Evolutionary conservation across 53 echinoderm and acorn worm genomes (phyloP), one percentile per base, ranked within the genome.

Genomic region (Luidia sarsii): DNA sequence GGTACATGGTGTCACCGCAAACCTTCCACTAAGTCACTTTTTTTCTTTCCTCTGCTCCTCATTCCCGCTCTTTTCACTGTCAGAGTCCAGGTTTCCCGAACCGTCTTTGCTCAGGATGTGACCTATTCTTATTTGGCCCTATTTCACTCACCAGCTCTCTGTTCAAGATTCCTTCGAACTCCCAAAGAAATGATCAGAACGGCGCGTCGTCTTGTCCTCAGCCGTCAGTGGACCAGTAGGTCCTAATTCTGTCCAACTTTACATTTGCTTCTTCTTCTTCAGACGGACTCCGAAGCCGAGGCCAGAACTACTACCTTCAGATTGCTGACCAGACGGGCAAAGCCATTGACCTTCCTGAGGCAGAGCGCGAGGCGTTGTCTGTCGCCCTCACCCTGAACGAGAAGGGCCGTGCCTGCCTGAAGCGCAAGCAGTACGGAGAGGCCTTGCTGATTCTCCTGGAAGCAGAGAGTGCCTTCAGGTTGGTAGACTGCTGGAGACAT

Each of bases 311-410:
- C 80, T 88, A 72, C 36, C 81, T 97, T 18, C 91, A 91, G 65
- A 94, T 94, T 41, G 93, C 97, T 21, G 97, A 97, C 77, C 97
- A 97, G 38, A 94, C 89, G 20, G 97, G 97, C 9, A 88, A 87
- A 38, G 56, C 91, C 5, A 80, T 94, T 22, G 80, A 90, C 16
- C 71, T 97, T 0, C 93, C 97, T 0, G 87, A 88, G 9, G 84
- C 71, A 34, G 97, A 97, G 38, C 75, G 97, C 14, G 85, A 81
- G 57, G 97, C 97, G 7, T 67, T 97, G 70, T 88, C 93, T n/a
- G 84, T 97, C 71, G 97, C 97, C 52, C 79, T 97, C 75, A 94
- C 91, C 39, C 54, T 97, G 28, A 91, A 97, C 70, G 97, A 97
- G 89, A 97, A 92, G 49, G 97, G 97, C 13, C 48, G 93, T 36